Evolutionary conservation across 1,140 invertebrate genomes (phyloP), one percentile per base, ranked within the genome.

Genomic region (Riptortus pedestris): DNA sequence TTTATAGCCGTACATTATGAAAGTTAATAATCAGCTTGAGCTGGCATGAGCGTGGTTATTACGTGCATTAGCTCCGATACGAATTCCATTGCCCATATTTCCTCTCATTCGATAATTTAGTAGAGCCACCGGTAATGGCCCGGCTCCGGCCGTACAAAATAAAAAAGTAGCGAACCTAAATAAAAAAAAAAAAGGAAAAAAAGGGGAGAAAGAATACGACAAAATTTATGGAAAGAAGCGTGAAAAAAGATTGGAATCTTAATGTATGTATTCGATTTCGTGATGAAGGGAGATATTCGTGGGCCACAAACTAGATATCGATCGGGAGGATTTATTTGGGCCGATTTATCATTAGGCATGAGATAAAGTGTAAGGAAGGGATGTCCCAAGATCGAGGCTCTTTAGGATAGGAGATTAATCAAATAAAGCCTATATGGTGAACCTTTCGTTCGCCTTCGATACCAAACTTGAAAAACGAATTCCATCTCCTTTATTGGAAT

Each of bases 201-300:
- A 47, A 47, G 16, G 22, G 22, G 11, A 47, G 22, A 47, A 47
- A 47, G 16, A 47, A 47, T 47, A 18, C 1, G 4, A 22, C 22
- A 18, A 47, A 47, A 47, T 47, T 47, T 47, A 47, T 47, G 45
- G 45, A 47, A 47, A 47, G 45, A 47, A 47, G 22, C 45, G 7
- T 47, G 45, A 47, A 47, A 47, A 47, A 47, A 47, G 45, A 47
- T 47, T 47, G 45, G 45, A 47, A 47, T 47, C 45, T 47, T 47
- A 47, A 47, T 47, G 16, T 47, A 47, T 47, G 45, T 47, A 47
- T 47, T 47, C 45, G 45, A 47, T 47, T 47, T 47, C n/a, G 45
- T 47, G 45, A 47, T 47, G 22, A 47, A 47, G 45, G 45, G 45
- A 47, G 45, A 47, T 47, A 47, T 47, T 22, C n/a, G 18, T 3